A percentile compares a stretch with the other conserved stretches of the same genome.
Evolutionary conservation across 2,888 invertebrate species (phyloP).

Genomic region (Limnephilus rhombicus): DNA sequence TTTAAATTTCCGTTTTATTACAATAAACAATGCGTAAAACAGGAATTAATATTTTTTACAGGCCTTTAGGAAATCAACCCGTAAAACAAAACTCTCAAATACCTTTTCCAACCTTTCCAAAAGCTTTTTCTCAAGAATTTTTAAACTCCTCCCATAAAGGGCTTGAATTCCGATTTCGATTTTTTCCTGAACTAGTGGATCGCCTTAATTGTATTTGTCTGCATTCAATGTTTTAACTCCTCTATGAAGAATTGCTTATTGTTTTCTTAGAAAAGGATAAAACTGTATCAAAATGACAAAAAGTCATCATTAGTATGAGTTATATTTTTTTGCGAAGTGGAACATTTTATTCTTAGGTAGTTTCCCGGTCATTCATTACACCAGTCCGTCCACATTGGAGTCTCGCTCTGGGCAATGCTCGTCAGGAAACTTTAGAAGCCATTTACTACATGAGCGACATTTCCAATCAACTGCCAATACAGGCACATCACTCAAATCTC

Average conservation of each 20-base stretch:
- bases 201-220: background rate
- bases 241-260: background rate
- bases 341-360: background rate
- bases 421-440: background rate
- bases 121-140: no score
- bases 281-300: background rate
- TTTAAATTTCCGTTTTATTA: no score
- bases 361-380: background rate
- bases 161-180: no score
- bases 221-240: background rate
- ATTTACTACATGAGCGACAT: constrained; percentile 46
- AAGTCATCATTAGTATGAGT: background rate
- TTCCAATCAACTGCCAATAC: constrained; percentile 56
- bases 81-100: no score
- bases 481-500: constrained; percentile 49
- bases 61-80: no score
- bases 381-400: background rate
- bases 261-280: background rate
- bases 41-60: no score
- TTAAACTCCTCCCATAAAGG: no score
- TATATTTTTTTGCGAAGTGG: background rate
- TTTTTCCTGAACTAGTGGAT: no score
- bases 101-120: no score
- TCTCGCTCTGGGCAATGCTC: background rate
- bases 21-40: no score